A percentile compares a stretch with the other conserved stretches of the same genome.
Evolutionary conservation across 2,797 vertebrate genomes (phyloP).

Genomic region (Pseudomugil gertrudae): DNA sequence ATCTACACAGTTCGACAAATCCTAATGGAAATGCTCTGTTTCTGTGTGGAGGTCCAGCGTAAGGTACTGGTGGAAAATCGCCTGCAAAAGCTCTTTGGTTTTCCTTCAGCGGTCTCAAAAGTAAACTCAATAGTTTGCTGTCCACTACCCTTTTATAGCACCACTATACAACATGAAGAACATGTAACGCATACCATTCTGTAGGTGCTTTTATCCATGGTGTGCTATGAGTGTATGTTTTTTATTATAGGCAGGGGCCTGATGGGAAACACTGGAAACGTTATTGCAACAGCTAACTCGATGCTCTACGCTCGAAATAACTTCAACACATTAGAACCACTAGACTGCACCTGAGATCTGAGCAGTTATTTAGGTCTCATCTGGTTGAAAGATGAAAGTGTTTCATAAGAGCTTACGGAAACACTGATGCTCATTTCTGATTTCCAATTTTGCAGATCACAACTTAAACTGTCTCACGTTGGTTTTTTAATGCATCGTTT

Average conservation of each 20-base stretch:
- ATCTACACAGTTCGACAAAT: too few relatives aligned
- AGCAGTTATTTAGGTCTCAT: not conserved
- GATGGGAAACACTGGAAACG: slow-evolving; percentile 15
- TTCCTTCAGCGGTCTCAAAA: not conserved
- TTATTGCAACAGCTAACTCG: slow-evolving; percentile 32
- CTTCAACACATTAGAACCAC: slow-evolving; percentile 13
- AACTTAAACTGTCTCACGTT: too few relatives aligned
- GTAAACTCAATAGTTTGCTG: slow-evolving; percentile 35
- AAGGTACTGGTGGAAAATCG: too few relatives aligned
- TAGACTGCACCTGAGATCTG: not conserved
- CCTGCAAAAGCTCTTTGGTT: not conserved
- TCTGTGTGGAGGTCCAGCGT: too few relatives aligned
- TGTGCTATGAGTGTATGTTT: slow-evolving; percentile 8
- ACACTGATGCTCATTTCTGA: not conserved
- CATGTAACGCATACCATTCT: slow-evolving; percentile 14
- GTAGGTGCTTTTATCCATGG: slow-evolving; percentile 8
- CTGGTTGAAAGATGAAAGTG: not conserved
- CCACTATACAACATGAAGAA: slow-evolving; percentile 29
- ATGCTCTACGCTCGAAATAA: not conserved
- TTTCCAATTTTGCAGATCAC: too few relatives aligned
- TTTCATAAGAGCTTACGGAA: not conserved
- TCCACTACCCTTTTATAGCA: slow-evolving; percentile 29
- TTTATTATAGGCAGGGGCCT: slow-evolving; percentile 15
- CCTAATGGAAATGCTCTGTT: too few relatives aligned
- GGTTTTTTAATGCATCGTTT: too few relatives aligned